Evolutionary conservation across 2,113 vertebrate species (phyloP).

Genomic region (Albula glossodonta): DNA sequence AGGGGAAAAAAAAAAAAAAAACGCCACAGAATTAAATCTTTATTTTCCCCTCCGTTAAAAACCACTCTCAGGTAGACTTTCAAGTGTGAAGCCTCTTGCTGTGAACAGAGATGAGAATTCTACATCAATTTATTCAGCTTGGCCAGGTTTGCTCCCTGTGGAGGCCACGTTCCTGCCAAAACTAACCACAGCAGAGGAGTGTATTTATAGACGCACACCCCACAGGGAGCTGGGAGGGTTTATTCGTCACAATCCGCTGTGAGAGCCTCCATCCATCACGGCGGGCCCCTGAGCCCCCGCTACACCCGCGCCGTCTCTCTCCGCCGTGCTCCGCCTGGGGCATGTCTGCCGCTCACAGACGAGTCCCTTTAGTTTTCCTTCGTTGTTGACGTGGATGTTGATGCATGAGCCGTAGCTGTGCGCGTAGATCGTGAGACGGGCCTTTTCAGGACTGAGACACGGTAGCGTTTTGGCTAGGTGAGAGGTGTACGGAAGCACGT

Average conservation of each 20-base stretch:
- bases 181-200: neutral
- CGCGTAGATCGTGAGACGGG: too few species aligned
- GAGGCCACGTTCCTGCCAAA: neutral
- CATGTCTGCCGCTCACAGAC: neutral
- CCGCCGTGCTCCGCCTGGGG: neutral
- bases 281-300: neutral
- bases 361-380: neutral
- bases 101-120: neutral
- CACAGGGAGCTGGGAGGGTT: neutral
- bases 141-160: neutral
- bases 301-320: neutral
- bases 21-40: neutral
- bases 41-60: neutral
- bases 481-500: too few species aligned
- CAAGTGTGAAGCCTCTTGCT: neutral
- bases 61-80: neutral
- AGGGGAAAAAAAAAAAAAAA: neutral
- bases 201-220: neutral
- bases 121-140: neutral
- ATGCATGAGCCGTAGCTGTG: neutral
- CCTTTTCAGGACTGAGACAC: neutral
- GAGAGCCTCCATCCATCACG: neutral
- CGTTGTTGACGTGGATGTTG: neutral
- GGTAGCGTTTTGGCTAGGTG: neutral
- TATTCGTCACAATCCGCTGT: neutral